Conservation (phyloP, 2,113 vertebrate species). For the Hirundichthys speculiger region DNA sequence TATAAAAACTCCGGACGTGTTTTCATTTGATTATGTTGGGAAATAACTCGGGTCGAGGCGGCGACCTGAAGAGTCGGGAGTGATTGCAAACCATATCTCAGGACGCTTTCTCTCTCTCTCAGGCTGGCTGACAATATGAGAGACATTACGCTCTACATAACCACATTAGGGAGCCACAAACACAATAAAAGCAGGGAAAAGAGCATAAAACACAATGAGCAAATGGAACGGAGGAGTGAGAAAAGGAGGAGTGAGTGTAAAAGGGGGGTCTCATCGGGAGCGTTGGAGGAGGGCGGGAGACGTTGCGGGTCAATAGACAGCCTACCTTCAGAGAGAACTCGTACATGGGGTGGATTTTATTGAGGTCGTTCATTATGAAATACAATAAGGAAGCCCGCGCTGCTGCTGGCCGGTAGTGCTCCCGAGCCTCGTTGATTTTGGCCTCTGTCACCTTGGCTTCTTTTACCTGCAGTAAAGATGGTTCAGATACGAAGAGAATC, state of each 20-base stretch:
- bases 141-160: conserved; percentile 72
- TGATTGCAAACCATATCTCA: conserved; percentile 76
- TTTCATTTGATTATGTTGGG: conserved; percentile 62
- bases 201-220: conserved; percentile 68
- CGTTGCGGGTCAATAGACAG: conserved; percentile 48
- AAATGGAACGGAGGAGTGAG: conserved; percentile 38
- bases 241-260: conserved; percentile 38
- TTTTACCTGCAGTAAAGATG: conserved; percentile 84
- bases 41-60: conserved; percentile 41
- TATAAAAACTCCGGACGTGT: conserved; percentile 34
- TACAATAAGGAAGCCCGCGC: conserved; percentile 90
- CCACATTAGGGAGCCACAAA: conserved; percentile 75
- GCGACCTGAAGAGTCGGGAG: conserved; percentile 58
- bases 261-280: conserved; percentile 50
- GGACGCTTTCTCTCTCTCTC: conserved; percentile 51
- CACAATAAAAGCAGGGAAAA: conserved; percentile 68
- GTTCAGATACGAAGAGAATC: conserved; percentile 21
- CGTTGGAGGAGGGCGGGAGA: conserved; percentile 30
- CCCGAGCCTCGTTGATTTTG: conserved; percentile 91
- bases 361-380: conserved; percentile 94
- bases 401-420: conserved; percentile 89
- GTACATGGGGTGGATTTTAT: conserved; percentile 95
- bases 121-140: conserved; percentile 66
- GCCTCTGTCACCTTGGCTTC: conserved; percentile 89
- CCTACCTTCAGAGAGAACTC: conserved; percentile 86